Evolutionary conservation across 2,797 vertebrate genomes (phyloP).

Genomic region (Antennarius maculatus): DNA sequence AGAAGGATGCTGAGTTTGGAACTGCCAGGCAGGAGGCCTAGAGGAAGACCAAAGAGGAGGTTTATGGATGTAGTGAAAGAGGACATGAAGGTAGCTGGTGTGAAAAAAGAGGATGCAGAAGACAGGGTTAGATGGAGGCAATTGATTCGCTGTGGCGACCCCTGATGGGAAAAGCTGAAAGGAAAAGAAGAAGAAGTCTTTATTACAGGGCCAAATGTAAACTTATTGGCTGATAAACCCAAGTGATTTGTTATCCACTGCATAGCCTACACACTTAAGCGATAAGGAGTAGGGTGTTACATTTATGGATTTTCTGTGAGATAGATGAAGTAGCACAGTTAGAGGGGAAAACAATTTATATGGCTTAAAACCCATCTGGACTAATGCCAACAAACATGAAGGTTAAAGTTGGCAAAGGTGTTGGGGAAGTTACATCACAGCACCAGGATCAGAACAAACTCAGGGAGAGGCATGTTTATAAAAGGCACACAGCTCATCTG

Average conservation of each 20-base stretch:
- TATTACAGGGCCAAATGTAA: constrained; percentile 14
- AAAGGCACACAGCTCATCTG: constrained; percentile 23
- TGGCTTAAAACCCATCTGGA: constrained; percentile 59
- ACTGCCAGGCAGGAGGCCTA: no score
- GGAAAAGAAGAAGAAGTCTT: no score
- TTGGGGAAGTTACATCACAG: constrained; percentile 41
- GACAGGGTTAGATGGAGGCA: no score
- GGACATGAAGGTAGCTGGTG: no score
- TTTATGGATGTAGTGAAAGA: no score
- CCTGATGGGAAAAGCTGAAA: no score
- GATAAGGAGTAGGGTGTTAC: constrained; percentile 34
- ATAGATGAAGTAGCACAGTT: constrained; percentile 37
- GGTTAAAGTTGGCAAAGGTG: constrained; percentile 46
- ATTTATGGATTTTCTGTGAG: constrained; percentile 51
- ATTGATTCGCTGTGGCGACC: no score
- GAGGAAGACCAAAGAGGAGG: no score
- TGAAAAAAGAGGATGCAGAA: no score
- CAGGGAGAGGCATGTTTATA: constrained; percentile 36
- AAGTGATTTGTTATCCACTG: constrained; percentile 52
- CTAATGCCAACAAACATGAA: constrained; percentile 49
- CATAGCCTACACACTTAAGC: constrained; percentile 39
- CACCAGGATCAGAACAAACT: constrained; percentile 26
- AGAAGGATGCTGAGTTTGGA: no score
- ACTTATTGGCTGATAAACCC: constrained; percentile 31
- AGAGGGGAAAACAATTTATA: constrained; percentile 46